phyloP scores from a whole-genome alignment of 2,113 vertebrate genomes.

The Protobothrops mucrosquamatus region DNA sequence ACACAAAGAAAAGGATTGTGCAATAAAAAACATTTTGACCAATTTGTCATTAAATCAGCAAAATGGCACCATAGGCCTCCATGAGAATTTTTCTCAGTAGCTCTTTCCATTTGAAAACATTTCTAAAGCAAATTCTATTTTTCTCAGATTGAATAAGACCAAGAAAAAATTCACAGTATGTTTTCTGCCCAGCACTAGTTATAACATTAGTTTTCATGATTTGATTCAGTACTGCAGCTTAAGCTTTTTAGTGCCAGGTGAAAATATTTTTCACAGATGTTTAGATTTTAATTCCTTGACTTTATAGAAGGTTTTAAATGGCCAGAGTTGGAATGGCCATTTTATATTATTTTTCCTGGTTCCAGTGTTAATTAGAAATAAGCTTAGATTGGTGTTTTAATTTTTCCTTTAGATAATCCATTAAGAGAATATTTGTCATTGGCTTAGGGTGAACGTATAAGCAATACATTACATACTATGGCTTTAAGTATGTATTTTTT shows the following conservation, averaged over 20 bases:
- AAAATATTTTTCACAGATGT: not conserved
- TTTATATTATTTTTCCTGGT: not conserved
- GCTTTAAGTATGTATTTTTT: not conserved
- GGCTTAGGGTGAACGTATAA: not conserved
- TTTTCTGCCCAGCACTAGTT: not conserved
- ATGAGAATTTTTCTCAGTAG: not conserved
- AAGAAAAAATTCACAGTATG: not conserved
- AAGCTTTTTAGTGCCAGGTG: not conserved
- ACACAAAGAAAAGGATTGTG: not conserved
- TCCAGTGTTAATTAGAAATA: not conserved
- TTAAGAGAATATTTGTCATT: not conserved
- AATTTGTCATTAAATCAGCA: not conserved
- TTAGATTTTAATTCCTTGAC: not conserved
- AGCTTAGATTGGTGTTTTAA: not conserved
- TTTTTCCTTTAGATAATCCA: not conserved
- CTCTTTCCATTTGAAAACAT: not conserved
- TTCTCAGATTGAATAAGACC: not conserved
- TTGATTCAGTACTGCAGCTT: not conserved
- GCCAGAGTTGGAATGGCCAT: too few relatives aligned
- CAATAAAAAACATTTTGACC: not conserved
- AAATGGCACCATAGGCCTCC: not conserved
- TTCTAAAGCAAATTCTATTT: not conserved
- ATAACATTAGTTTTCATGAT: not conserved
- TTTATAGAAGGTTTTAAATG: too few relatives aligned
- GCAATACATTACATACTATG: not conserved